Percentiles rank a stretch among this genome's conserved stretches.
phyloP scores from a whole-genome alignment of 2,113 vertebrate genomes.

The Scortum barcoo region DNA sequence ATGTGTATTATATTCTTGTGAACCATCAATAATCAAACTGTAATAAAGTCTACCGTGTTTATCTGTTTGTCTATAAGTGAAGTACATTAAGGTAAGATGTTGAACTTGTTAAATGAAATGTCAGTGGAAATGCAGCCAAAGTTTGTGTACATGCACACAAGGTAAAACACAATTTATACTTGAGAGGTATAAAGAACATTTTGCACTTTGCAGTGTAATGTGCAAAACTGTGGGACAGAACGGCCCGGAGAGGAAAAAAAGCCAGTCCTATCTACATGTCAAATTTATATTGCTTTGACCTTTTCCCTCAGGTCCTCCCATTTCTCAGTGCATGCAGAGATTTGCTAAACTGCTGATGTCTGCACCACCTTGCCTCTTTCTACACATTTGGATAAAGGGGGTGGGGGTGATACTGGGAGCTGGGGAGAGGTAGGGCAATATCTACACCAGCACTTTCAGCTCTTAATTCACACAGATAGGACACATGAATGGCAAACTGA shows the following conservation, averaged over 20 bases:
- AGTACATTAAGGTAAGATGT: background rate
- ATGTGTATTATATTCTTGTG: background rate
- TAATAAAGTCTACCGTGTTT: no score
- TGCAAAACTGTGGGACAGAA: slow-evolving; percentile 30
- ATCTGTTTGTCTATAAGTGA: background rate
- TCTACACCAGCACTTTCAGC: slow-evolving; percentile 60
- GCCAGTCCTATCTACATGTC: slow-evolving; percentile 65
- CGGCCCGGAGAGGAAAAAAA: slow-evolving; percentile 53
- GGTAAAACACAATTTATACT: background rate
- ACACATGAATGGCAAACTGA: slow-evolving; percentile 55
- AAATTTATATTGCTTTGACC: slow-evolving; percentile 76
- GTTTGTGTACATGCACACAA: background rate
- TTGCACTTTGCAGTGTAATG: slow-evolving; percentile 20
- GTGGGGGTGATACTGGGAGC: background rate
- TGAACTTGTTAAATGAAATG: background rate
- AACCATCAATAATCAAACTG: background rate
- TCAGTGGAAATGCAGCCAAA: background rate
- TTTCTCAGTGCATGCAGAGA: slow-evolving; percentile 58
- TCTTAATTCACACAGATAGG: slow-evolving; percentile 64
- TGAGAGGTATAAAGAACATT: background rate
- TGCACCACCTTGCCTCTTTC: slow-evolving; percentile 61
- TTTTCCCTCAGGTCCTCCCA: slow-evolving; percentile 66
- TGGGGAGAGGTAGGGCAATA: slow-evolving; percentile 11
- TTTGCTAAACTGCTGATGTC: slow-evolving; percentile 75
- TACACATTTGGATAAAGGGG: slow-evolving; percentile 65